Evolutionary conservation across 2,113 vertebrate species (phyloP), one percentile per base, ranked within the genome.

Genomic region (Castor canadensis): DNA sequence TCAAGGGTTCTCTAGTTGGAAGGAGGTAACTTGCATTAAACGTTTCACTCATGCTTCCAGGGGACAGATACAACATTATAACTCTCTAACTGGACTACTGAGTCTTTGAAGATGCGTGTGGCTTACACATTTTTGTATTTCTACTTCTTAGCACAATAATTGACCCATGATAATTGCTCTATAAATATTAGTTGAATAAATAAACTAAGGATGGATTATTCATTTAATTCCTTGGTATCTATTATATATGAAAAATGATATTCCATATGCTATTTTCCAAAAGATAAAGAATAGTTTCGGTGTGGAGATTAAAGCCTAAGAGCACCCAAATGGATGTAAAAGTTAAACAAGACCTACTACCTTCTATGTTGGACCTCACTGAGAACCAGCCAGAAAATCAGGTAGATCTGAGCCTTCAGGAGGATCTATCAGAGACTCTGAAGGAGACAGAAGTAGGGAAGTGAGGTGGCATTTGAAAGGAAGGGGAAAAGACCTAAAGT

Each of bases 181-280:
- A 79, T 38, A 91, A 72, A 67, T 85, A 38, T 75, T 79, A 67
- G 67, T 30, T 94, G n/a, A 67, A 84, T 75, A 93, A 91, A 58
- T 60, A 16, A 80, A 75, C 19, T 58, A 43, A n/a, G 45, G 28
- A 52, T 20, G 20, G 16, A 30, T 75, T 67, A 84, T 81, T 83
- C 47, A 67, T 66, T 75, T 45, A 28, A 73, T 35, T 49, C 40
- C 58, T 16, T 89, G 13, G 22, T n/a, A 75, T 88, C 87, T 84
- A 88, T 19, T 84, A n/a, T 89, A 4, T n/a, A 40, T 62, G 56
- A 49, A 94, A 89, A 40, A 77, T 77, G 62, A 26, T 12, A 75
- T 84, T 64, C 90, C 47, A 52, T 47, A 35, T 45, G 43, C 15
- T 84, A 77, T 73, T 43, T 94, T 72, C 58, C 26, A 83, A 90